Evolutionary conservation across 2,888 invertebrate species (phyloP), one percentile per base, ranked within the genome.

Genomic region (Eupelmus urozonus): DNA sequence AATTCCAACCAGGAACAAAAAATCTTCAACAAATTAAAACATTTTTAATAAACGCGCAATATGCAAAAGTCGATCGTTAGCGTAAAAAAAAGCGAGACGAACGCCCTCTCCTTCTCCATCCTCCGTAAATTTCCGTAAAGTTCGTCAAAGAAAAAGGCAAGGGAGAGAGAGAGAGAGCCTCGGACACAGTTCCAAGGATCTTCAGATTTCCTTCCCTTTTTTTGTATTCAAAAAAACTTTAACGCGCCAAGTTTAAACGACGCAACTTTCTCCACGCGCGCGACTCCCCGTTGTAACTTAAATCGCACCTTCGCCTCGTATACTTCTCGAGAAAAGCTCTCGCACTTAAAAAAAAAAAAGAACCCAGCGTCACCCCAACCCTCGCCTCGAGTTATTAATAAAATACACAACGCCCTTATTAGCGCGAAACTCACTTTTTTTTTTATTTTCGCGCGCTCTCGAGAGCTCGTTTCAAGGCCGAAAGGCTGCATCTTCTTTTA

Each of bases 141-240:
- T 27, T 13, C 42, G 16, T 49, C 27, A 40, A 53, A 40, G 62
- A 23, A 53, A 13, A 71, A 62, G 20, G 42, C 20, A 16, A 60
- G 16, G 27, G 18, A n/a, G n/a, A n/a, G n/a, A n/a, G n/a, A n/a
- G n/a, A n/a, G n/a, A n/a, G n/a, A n/a, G n/a, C n/a, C n/a, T n/a
- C 45, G 16, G 51, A 60, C 66, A 60, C 66, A 75, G 51, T 67
- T 75, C 53, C 67, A 75, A 75, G 59, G 66, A 60, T 60, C 67
- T 75, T 51, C 45, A 27, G 45, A 42, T 57, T 69, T 69, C 45
- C 57, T 57, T 40, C n/a, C 60, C 42, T 29, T 45, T 60, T 67
- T 51, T 55, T 62, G 62, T n/a, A 69, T 76, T 62, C 62, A 42
- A 73, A 73, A 73, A 57, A 75, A 69, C 69, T 76, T 69, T 63